Conservation (phyloP, 64 coral and sea anemone species). For the Porites australiensis region DNA sequence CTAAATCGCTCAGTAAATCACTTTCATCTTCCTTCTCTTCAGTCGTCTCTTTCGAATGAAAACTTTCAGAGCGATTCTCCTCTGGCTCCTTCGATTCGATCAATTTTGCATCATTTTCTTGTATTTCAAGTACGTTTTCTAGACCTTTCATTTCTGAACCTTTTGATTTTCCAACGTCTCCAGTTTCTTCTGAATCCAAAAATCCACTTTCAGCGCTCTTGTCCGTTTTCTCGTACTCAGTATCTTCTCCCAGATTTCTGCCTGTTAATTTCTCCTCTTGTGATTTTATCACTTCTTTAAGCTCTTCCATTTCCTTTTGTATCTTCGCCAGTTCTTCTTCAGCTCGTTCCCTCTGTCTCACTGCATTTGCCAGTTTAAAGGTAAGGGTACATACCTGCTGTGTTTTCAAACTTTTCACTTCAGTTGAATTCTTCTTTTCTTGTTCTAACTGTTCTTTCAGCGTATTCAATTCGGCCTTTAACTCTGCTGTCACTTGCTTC, state of each 20-base stretch:
- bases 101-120: neutral
- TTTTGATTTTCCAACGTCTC: neutral
- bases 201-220: neutral
- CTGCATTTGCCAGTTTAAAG: constrained; percentile 81
- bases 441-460: constrained; percentile 61
- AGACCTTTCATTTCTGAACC: neutral
- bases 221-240: neutral
- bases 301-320: constrained; percentile 22
- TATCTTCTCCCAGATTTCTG: neutral
- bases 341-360: constrained; percentile 72
- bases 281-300: neutral
- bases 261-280: neutral
- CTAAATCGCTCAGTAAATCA: neutral
- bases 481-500: constrained; percentile 1
- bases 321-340: constrained; percentile 27
- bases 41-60: neutral
- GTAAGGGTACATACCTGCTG: constrained; percentile 80
- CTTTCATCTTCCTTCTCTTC: neutral
- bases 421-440: constrained; percentile 48
- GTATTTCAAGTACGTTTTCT: too few species aligned
- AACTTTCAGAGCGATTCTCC: neutral
- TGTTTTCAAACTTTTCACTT: constrained; percentile 76
- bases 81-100: neutral
- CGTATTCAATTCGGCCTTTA: constrained; percentile 58
- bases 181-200: neutral